Conservation (phyloP, 2,113 vertebrate genomes). For the Verasper variegatus region DNA sequence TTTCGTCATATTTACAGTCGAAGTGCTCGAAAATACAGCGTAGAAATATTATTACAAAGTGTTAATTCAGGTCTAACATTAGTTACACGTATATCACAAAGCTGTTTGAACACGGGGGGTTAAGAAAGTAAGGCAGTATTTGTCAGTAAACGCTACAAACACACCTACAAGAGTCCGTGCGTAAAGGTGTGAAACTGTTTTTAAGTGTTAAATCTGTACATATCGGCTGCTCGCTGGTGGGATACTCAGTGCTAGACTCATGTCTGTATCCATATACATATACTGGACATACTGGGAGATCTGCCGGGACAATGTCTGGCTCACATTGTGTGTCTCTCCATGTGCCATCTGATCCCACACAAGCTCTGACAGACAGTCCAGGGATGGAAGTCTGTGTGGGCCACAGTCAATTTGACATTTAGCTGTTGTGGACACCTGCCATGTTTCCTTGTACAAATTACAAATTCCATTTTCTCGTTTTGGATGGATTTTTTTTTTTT, state of each 20-base stretch:
- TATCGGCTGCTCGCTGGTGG: slow-evolving; percentile 61
- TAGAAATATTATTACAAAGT: slow-evolving; percentile 80
- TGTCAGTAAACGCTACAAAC: slow-evolving; percentile 71
- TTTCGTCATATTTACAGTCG: slow-evolving; percentile 73
- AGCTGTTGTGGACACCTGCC: slow-evolving; percentile 7
- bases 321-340: slow-evolving; percentile 36
- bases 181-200: slow-evolving; percentile 53
- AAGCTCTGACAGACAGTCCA: slow-evolving; percentile 25
- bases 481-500: not conserved
- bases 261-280: slow-evolving; percentile 45
- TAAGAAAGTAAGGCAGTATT: slow-evolving; percentile 76
- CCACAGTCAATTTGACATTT: not conserved
- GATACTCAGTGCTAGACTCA: slow-evolving; percentile 61
- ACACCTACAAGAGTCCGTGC: slow-evolving; percentile 52
- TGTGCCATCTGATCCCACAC: slow-evolving; percentile 29
- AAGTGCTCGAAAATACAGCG: slow-evolving; percentile 75
- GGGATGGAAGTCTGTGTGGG: slow-evolving; percentile 14
- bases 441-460: not conserved
- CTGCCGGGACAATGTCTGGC: slow-evolving; percentile 15
- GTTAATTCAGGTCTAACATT: slow-evolving; percentile 69
- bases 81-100: slow-evolving; percentile 69
- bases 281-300: slow-evolving; percentile 32
- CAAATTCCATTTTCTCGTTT: slow-evolving; percentile 8
- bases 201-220: slow-evolving; percentile 72
- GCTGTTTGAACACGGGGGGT: slow-evolving; percentile 63